Evolutionary conservation across 2,888 invertebrate species (phyloP), one percentile per base, ranked within the genome.

Genomic region (Crepidodera aurea): DNA sequence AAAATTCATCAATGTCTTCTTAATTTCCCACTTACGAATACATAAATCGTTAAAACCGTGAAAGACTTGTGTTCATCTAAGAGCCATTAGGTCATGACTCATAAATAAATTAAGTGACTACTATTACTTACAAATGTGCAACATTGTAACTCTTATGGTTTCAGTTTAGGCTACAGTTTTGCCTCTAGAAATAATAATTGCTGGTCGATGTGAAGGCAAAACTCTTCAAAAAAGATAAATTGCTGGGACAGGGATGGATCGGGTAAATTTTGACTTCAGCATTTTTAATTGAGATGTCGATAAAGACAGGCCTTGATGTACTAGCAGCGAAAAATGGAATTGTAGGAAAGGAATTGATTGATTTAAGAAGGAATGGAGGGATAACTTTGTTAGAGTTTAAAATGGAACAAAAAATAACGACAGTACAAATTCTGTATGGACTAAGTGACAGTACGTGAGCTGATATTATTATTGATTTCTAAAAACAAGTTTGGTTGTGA

Each of bases 71-170:
- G 44, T 19, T n/a, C 19, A 19, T 44, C 18, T 18, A 5, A 8
- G 19, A 44, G n/a, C 7, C 44, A 44, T 44, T n/a, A 22, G 44
- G 18, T 44, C 44, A 44, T 18, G 19, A 5, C 3, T 44, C 40
- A 40, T 40, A 16, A 19, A 2, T 19, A n/a, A 44, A 44, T 44
- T 44, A 44, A 44, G 44, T 22, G 12, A 0, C 10, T 19, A n/a
- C 19, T 44, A 22, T 44, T 44, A 44, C 19, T 44, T 22, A 22
- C 10, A 44, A 44, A 13, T 37, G 37, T 37, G 15, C 13, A 13
- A 37, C 37, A 37, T 13, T 37, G 34, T 34, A 34, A 7, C n/a
- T 37, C 37, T 37, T 37, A 37, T 37, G 37, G 37, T 37, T 37
- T 8, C 13, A 7, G 37, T 37, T 37, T 37, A 12, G 37, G 13